Conservation (phyloP, 2,888 invertebrate genomes). For the Apodemia hepburni region DNA sequence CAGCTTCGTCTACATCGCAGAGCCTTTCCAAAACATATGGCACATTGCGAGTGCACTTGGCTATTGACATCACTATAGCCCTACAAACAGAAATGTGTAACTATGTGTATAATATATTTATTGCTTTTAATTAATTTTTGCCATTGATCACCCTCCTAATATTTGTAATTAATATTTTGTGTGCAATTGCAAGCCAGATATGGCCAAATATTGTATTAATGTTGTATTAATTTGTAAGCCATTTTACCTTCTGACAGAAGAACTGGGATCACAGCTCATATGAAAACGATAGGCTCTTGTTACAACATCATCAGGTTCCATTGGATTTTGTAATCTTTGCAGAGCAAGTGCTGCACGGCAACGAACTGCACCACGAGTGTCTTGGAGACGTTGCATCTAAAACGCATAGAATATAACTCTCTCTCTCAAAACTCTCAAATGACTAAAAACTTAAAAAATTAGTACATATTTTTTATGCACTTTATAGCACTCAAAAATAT, state of each 20-base stretch:
- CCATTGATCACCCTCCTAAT: too few species aligned
- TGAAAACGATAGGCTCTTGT: conserved; percentile 86
- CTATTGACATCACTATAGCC: conserved; percentile 87
- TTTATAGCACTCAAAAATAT: too few species aligned
- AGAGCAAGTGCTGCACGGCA: conserved; percentile 90
- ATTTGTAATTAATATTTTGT: too few species aligned
- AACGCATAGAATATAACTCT: conserved; percentile 10
- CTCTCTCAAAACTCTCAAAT: too few species aligned
- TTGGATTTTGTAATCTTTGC: conserved; percentile 89
- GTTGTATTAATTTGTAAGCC: background rate
- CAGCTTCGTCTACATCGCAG: conserved; percentile 88
- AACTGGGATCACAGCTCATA: conserved; percentile 86
- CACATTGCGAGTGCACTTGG: conserved; percentile 85
- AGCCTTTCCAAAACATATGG: conserved; percentile 85
- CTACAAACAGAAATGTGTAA: conserved; percentile 42
- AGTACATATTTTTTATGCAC: too few species aligned
- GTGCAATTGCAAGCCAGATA: too few species aligned
- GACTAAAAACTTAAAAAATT: too few species aligned
- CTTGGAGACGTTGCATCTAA: conserved; percentile 78
- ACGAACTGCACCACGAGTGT: conserved; percentile 87
- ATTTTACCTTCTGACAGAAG: conserved; percentile 82
- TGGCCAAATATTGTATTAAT: too few species aligned
- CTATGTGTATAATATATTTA: background rate
- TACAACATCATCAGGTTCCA: conserved; percentile 86
- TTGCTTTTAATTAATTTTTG: background rate